Base-by-base conservation (phyloP, 2,888 invertebrate genomes). In the Athrips mouffetella region DNA sequence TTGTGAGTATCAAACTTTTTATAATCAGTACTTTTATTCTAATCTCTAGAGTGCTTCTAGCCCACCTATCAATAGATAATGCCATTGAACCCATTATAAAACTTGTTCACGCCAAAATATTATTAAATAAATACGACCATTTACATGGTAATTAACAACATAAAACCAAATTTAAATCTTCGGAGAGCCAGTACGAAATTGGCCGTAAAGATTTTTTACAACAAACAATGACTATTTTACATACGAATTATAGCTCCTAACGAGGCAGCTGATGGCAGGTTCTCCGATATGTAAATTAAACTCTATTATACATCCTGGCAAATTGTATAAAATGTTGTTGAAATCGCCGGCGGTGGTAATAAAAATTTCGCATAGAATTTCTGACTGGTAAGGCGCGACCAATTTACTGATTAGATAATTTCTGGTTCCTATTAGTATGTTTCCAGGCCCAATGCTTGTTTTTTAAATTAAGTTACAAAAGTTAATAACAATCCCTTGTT, bases 1-100 rank as follows among this genome's bases (percentile, higher is more conserved):
- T 73, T 54, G 89, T 89, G 72, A 84, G 87, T 60, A 61, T 49
- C 47, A 11, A 20, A 4, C n/a, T 39, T 39, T 11, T 41, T 15
- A 39, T 11, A 25, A 40, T 40, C 21, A n/a, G 3, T n/a, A 13
- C 11, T 23, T 40, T n/a, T n/a, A n/a, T n/a, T n/a, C n/a, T n/a
- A n/a, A n/a, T n/a, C n/a, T n/a, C n/a, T n/a, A n/a, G n/a, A n/a
- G n/a, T n/a, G n/a, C n/a, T n/a, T n/a, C 21, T 7, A 8, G 11
- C 23, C 8, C 11, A 13, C 6, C 20, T 8, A 40, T 5, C 10
- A n/a, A 13, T 21, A 23, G 11, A 10, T 39, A 39, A 39, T 18
- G n/a, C 42, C 42, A 42, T 15, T 18, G 29, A 42, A 42, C 42
- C 42, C 29, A 27, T 42, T 29, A 18, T 3, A 27, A 29, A 29